phyloP scores from a whole-genome alignment of 2,797 vertebrate genomes.

The Erpetoichthys calabaricus region DNA sequence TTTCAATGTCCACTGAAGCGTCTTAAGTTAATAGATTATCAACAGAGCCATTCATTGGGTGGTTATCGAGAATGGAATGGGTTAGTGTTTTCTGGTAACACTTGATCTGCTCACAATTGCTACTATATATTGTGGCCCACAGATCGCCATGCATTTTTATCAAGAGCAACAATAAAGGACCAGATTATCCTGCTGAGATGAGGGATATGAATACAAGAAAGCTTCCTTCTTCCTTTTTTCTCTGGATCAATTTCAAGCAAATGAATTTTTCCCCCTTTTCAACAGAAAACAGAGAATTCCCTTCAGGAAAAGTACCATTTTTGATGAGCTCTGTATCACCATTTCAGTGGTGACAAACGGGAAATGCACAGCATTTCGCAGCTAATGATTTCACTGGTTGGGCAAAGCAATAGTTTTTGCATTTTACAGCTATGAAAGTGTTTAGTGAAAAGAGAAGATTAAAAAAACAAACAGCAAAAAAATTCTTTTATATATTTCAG shows the following conservation, averaged over 20 bases:
- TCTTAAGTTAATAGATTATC: conserved; percentile 12
- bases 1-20: conserved; percentile 13
- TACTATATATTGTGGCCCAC: conserved; percentile 11
- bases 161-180: conserved; percentile 8
- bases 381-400: not conserved
- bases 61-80: conserved; percentile 15
- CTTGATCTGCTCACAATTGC: conserved; percentile 12
- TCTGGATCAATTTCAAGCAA: conserved; percentile 12
- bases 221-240: conserved; percentile 4
- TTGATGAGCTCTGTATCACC: conserved; percentile 6
- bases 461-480: too few species aligned
- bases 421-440: too few species aligned
- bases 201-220: conserved; percentile 5
- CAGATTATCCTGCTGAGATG: conserved; percentile 14
- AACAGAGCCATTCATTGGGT: conserved; percentile 14
- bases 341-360: conserved; percentile 4
- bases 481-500: too few species aligned
- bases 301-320: conserved; percentile 3
- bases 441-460: too few species aligned
- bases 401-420: not conserved
- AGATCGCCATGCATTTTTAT: conserved; percentile 11
- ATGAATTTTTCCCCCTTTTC: not conserved
- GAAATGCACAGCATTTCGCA: not conserved
- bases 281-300: not conserved
- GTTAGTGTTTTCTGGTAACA: conserved; percentile 10